These are phyloP conservation scores for Geotrupes spiniger DNA, from an alignment of 2,888 invertebrate species.

Conservation along the genomic window DNA sequence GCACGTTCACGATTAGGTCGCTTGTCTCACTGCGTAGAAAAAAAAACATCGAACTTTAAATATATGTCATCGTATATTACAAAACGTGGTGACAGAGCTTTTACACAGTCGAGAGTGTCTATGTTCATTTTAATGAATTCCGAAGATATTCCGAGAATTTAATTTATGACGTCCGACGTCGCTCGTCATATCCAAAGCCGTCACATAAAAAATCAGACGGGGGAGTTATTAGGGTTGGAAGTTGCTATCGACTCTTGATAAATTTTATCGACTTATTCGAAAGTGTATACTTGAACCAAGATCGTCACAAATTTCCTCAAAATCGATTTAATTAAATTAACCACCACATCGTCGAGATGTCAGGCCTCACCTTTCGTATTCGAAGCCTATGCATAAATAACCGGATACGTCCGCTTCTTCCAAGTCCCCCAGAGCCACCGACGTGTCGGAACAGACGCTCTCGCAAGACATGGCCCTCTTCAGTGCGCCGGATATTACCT, in stretches of 20 bases:
- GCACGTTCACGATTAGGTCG: slow-evolving; percentile 66
- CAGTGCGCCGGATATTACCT: slow-evolving; percentile 45
- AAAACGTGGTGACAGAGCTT: too few relatives aligned
- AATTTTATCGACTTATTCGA: too few relatives aligned
- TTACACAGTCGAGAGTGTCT: too few relatives aligned
- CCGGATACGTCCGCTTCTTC: slow-evolving; percentile 71
- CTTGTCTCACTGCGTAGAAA: slow-evolving; percentile 48
- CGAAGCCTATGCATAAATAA: slow-evolving; percentile 71
- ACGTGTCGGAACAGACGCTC: slow-evolving; percentile 77
- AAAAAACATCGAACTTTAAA: not conserved
- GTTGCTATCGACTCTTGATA: too few relatives aligned
- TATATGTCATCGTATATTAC: too few relatives aligned
- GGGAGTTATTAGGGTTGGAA: too few relatives aligned
- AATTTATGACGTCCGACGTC: too few relatives aligned
- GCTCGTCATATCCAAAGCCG: too few relatives aligned
- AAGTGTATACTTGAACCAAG: too few relatives aligned
- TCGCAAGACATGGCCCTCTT: slow-evolving; percentile 74
- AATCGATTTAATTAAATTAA: not conserved
- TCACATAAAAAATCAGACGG: too few relatives aligned
- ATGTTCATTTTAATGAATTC: too few relatives aligned
- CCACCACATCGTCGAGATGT: not conserved
- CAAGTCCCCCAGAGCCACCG: slow-evolving; percentile 66
- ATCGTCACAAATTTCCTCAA: not conserved
- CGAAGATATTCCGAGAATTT: too few relatives aligned
- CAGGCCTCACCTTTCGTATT: slow-evolving; percentile 69